Evolutionary conservation across 2,113 vertebrate species (phyloP).

Genomic region (Saguinus imperator): DNA sequence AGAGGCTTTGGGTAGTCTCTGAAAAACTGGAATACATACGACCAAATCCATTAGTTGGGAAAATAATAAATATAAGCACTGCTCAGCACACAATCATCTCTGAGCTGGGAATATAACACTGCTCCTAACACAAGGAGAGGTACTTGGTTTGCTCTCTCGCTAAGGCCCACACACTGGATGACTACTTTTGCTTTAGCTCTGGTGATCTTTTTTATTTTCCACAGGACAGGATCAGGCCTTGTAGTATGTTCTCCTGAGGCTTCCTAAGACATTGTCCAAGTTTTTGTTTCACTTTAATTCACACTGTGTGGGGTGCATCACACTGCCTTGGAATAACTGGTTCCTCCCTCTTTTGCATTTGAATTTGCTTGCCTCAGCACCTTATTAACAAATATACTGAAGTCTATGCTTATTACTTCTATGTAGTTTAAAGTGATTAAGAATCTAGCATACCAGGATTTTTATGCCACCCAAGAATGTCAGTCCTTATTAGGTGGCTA

Average conservation of each 20-base stretch:
- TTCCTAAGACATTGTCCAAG: background rate
- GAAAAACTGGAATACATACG: background rate
- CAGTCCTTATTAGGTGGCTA: background rate
- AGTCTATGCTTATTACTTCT: background rate
- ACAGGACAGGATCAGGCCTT: background rate
- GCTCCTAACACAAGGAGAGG: background rate
- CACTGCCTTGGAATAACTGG: background rate
- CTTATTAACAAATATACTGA: background rate
- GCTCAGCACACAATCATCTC: rapidly evolving
- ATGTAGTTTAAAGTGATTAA: background rate
- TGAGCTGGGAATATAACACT: background rate
- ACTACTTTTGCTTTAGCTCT: background rate
- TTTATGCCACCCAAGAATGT: background rate
- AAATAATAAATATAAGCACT: rapidly evolving
- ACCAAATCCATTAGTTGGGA: background rate
- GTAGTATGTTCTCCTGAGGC: background rate
- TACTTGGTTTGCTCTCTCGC: background rate
- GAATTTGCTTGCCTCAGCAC: background rate
- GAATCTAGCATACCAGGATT: background rate
- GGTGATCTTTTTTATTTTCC: background rate
- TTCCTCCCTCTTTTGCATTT: background rate
- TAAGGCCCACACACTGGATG: background rate
- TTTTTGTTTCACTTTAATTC: background rate
- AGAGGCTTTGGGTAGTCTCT: background rate
- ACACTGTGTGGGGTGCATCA: too few relatives aligned